Percentiles rank a stretch among this genome's conserved stretches.
These are phyloP conservation scores for Pocillopora verrucosa DNA, from an alignment of 64 coral and sea anemone species.

Conservation along the genomic window DNA sequence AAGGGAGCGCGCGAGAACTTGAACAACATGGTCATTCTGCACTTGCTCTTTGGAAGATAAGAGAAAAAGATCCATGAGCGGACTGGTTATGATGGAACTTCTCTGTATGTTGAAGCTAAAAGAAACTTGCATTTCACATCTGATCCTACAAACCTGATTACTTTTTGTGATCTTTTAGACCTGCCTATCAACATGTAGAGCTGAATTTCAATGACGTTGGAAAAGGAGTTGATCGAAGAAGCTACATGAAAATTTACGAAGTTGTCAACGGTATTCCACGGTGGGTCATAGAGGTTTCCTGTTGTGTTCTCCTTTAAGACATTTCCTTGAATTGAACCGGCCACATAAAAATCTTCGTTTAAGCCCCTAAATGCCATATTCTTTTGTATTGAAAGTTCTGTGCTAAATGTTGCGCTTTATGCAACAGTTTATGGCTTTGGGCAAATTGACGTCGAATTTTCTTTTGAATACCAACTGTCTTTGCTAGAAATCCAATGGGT, in stretches of 20 bases:
- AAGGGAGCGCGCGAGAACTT: no score
- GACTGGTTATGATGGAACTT: no score
- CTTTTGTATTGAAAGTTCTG: no score
- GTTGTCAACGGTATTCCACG: slow-evolving; percentile 74
- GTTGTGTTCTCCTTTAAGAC: background rate
- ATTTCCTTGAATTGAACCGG: no score
- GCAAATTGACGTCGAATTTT: no score
- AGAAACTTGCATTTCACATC: background rate
- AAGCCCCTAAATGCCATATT: no score
- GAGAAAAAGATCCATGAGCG: no score
- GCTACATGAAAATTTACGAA: slow-evolving; percentile 62
- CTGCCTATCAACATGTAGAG: slow-evolving; percentile 29
- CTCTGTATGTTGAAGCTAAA: background rate
- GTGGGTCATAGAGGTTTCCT: background rate
- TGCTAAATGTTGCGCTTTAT: no score
- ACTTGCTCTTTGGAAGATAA: no score
- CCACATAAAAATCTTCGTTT: no score
- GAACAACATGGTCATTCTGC: no score
- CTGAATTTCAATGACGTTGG: slow-evolving; percentile 56
- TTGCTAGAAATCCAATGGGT: slow-evolving; percentile 69
- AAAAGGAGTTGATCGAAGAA: slow-evolving; percentile 65
- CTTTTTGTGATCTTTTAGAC: background rate
- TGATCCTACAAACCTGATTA: background rate
- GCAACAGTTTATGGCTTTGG: no score
- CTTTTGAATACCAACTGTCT: background rate